Base-by-base conservation (phyloP, 2,797 vertebrate species). In the Acipenser transmontanus region DNA sequence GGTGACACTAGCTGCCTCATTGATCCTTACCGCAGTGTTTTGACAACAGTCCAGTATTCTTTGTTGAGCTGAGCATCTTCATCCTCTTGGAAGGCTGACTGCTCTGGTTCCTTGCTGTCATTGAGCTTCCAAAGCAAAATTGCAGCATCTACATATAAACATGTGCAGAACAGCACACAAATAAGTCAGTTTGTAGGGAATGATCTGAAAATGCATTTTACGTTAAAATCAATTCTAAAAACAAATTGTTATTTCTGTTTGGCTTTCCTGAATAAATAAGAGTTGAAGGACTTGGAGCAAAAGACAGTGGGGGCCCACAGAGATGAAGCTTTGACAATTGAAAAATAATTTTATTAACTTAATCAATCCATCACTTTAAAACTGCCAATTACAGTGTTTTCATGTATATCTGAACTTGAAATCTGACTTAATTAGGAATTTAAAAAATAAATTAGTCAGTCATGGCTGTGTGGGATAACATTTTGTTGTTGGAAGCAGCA, bases 51-150 rank as follows among this genome's bases (percentile, higher is more conserved):
- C 96, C 97, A 98, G 80, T 95, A 94, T 85, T 99, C 97, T 79
- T 98, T 99, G 79, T 96, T 98, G 68, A 97, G 87, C 77, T 91
- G 93, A 75, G 90, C 81, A 69, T 99, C 95, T 6, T 97, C 95
- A 0, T 96, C 94, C 1, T 98, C 96, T 78, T 93, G 94, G 71
- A 97, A 97, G 0, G 82, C 66, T 0, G 80, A 4, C 57, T 84
- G 89, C 61, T 99, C 97, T 0, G 77, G 74, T 76, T 98, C 97
- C 74, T 98, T 98, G 70, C 76, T 95, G 68, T 98, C 96, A 6
- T 97, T 98, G 67, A 98, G 81, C 80, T 94, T 98, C 96, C 96
- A 99, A 71, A 99, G 70, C 63, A 98, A 79, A 74, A 98, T 95
- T 1, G 85, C 87, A 6, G 95, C 93, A 79, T 99, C 96, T 99